Percentiles rank a stretch among this genome's conserved stretches.
These are phyloP conservation scores for Parnassius smintheus DNA, from an alignment of 2,888 invertebrate genomes.

Conservation along the genomic window DNA sequence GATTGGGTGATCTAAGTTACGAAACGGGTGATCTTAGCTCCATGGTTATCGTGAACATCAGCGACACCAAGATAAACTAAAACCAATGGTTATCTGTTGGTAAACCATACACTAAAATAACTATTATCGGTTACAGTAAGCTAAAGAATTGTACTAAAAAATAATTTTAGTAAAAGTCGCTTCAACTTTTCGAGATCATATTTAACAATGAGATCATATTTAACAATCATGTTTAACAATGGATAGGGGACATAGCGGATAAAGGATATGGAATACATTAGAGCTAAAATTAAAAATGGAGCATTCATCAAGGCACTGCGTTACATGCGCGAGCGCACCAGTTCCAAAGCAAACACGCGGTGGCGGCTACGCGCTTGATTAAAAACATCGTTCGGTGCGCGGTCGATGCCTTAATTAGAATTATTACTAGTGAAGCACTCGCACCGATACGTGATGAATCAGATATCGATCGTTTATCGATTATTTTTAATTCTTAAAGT, in stretches of 20 bases:
- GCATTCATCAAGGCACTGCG: conserved; percentile 26
- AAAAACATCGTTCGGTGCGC: conserved; percentile 74
- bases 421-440: conserved; percentile 47
- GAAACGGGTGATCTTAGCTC: too few relatives aligned
- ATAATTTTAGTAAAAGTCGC: too few relatives aligned
- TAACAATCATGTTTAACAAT: too few relatives aligned
- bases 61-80: too few relatives aligned
- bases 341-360: conserved; percentile 65
- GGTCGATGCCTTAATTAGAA: conserved; percentile 79
- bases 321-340: conserved; percentile 35
- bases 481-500: background rate
- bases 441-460: conserved; percentile 30
- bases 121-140: too few relatives aligned
- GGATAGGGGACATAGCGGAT: conserved; percentile 2
- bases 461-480: conserved; percentile 5
- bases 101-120: too few relatives aligned
- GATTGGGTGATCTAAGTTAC: too few relatives aligned
- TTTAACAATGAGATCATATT: too few relatives aligned
- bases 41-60: too few relatives aligned
- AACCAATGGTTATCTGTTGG: too few relatives aligned
- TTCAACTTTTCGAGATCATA: too few relatives aligned
- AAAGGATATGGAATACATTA: conserved; percentile 21
- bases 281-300: conserved; percentile 31
- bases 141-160: too few relatives aligned
- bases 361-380: conserved; percentile 71